These are phyloP conservation scores for Limnodromus scolopaceus DNA, from an alignment of 2,797 vertebrate genomes.

Conservation along the genomic window DNA sequence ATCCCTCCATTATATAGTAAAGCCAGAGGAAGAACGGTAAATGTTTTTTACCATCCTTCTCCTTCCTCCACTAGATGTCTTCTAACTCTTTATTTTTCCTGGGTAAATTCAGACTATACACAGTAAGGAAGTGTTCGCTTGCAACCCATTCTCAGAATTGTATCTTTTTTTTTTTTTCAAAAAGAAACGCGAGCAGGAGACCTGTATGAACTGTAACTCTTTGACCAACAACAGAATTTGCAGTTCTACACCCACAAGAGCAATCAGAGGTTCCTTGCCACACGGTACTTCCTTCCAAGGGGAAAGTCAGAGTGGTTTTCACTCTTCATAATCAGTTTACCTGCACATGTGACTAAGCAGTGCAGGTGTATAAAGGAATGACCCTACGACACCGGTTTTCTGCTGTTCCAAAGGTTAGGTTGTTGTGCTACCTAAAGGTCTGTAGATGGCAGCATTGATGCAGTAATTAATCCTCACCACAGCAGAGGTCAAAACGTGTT, in stretches of 20 bases:
- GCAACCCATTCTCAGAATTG: neutral
- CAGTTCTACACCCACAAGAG: neutral
- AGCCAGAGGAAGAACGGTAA: neutral
- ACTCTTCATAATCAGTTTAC: neutral
- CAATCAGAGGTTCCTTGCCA: rapidly evolving
- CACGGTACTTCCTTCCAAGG: rapidly evolving
- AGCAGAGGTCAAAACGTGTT: neutral
- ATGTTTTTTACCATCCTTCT: neutral
- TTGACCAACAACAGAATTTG: neutral
- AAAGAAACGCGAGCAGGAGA: neutral
- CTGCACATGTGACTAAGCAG: neutral
- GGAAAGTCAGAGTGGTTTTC: neutral
- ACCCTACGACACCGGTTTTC: neutral
- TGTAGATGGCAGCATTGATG: slow-evolving; percentile 51
- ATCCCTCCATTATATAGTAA: neutral
- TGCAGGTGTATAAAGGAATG: neutral
- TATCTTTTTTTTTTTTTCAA: neutral
- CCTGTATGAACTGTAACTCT: neutral
- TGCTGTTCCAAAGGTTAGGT: neutral
- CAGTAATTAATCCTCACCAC: neutral
- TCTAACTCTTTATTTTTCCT: neutral
- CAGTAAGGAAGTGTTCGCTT: neutral
- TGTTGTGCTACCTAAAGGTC: neutral
- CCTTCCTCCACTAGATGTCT: neutral
- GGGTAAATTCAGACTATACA: neutral